phyloP scores from a whole-genome alignment of 2,797 vertebrate species.

The Perodicticus potto region DNA sequence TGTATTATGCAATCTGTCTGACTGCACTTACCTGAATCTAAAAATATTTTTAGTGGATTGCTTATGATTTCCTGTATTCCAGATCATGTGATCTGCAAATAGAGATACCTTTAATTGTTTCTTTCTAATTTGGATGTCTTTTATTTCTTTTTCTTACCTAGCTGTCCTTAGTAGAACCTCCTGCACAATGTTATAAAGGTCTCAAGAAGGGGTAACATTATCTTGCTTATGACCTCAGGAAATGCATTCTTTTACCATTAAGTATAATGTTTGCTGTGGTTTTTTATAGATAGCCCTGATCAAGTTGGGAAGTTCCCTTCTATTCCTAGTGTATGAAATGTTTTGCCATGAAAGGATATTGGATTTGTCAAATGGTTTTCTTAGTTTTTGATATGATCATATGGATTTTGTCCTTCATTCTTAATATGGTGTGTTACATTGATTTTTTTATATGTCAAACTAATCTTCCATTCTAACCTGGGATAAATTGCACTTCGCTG shows the following conservation, averaged over 20 bases:
- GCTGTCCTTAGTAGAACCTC: neutral
- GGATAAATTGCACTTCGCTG: neutral
- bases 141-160: conserved; percentile 4
- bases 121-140: neutral
- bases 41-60: neutral
- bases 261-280: neutral
- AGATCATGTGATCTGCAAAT: neutral
- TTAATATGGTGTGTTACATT: neutral
- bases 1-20: neutral
- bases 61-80: neutral
- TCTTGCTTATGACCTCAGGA: neutral
- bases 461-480: neutral
- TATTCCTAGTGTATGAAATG: neutral
- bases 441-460: conserved; percentile 37
- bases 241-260: neutral
- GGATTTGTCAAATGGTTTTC: conserved; percentile 7
- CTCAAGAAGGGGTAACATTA: neutral
- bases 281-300: neutral
- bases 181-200: neutral
- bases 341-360: neutral
- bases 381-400: neutral
- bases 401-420: neutral
- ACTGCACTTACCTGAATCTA: neutral
- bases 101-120: neutral
- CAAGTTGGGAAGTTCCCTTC: neutral